These are phyloP conservation scores for Neomonachus schauinslandi DNA, from an alignment of 2,113 vertebrate species.

Conservation along the genomic window DNA sequence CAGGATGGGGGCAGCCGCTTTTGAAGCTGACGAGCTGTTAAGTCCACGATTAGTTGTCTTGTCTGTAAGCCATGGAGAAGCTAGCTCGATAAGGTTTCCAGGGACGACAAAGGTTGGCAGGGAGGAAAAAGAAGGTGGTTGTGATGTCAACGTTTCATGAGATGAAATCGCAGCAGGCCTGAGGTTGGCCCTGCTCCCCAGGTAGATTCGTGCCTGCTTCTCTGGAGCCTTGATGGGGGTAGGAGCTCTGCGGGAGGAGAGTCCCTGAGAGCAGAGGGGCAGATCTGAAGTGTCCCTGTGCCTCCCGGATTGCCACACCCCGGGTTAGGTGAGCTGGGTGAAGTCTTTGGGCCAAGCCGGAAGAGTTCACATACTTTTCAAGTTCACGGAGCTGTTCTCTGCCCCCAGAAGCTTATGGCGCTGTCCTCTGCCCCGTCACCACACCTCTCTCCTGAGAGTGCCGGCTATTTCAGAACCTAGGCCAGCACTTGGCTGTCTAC, in stretches of 20 bases:
- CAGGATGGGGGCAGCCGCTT: conserved; percentile 14
- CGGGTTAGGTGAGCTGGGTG: fast-evolving
- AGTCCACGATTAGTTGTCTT: conserved; percentile 1
- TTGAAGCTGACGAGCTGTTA: conserved; percentile 25
- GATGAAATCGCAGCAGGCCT: conserved; percentile 26
- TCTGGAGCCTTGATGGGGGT: neutral
- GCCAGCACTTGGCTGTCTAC: neutral
- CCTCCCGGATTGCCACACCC: neutral
- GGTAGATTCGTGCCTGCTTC: neutral
- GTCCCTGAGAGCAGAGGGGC: neutral
- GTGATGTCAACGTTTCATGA: neutral
- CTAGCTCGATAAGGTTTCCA: neutral
- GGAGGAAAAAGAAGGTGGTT: neutral
- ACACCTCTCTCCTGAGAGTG: neutral
- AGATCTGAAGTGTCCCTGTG: fast-evolving
- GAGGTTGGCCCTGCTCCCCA: neutral
- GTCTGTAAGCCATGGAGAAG: conserved; percentile 46
- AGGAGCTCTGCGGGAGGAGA: neutral
- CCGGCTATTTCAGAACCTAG: neutral
- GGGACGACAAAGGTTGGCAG: conserved; percentile 19
- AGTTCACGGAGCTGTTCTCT: neutral
- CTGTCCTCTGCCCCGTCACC: neutral
- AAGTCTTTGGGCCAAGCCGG: neutral
- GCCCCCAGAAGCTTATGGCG: neutral
- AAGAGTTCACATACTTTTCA: neutral